Percentiles rank a stretch among this genome's conserved stretches.
Conservation (phyloP, 2,797 vertebrate species). For the Manis crassicaudata region DNA sequence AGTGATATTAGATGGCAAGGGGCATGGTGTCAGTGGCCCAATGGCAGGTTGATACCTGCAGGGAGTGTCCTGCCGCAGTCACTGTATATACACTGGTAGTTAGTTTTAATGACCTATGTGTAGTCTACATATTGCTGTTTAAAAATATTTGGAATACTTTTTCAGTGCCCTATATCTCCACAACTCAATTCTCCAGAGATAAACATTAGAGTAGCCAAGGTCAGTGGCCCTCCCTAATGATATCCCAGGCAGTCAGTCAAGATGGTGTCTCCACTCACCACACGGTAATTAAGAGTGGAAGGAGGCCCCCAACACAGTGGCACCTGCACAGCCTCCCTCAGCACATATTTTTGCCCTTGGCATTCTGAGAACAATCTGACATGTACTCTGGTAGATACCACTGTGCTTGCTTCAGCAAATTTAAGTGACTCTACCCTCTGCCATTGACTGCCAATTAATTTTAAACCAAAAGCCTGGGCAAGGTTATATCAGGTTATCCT, state of each 20-base stretch:
- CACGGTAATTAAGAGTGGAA: neutral
- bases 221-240: neutral
- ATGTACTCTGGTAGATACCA: neutral
- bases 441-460: slow-evolving; percentile 51
- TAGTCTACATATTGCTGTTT: neutral
- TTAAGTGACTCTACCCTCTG: neutral
- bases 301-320: accelerated
- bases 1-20: neutral
- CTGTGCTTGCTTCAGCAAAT: neutral
- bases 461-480: neutral
- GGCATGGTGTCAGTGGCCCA: neutral
- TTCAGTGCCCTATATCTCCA: neutral
- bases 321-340: accelerated
- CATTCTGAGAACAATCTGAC: neutral
- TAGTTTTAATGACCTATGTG: neutral
- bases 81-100: neutral
- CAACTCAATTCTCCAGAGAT: neutral
- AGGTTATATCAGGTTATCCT: neutral
- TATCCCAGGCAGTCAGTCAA: neutral
- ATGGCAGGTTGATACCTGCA: neutral
- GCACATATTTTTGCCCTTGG: slow-evolving; percentile 6
- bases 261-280: accelerated
- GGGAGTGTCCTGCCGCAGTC: neutral
- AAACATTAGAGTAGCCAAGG: neutral
- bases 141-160: neutral